These are phyloP conservation scores for Sinohyriopsis cumingii DNA, from an alignment of 2,888 invertebrate genomes.

Conservation along the genomic window DNA sequence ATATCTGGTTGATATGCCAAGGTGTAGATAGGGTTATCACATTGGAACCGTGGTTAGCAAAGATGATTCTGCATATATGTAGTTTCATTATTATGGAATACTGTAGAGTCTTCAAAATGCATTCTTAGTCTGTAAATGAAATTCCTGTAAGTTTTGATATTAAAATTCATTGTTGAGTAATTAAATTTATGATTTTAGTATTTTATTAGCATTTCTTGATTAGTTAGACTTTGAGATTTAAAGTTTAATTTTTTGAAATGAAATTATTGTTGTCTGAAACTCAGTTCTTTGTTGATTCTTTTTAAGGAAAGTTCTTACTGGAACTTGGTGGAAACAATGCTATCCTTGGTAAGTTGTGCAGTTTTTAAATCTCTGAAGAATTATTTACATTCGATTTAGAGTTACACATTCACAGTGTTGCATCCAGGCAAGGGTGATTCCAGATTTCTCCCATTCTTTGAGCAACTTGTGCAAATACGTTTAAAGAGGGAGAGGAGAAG, in stretches of 20 bases:
- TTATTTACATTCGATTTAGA: neutral
- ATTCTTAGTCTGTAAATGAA: too few relatives aligned
- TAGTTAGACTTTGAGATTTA: neutral
- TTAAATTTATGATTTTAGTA: too few relatives aligned
- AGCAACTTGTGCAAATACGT: neutral
- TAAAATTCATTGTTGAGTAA: too few relatives aligned
- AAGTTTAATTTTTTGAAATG: neutral
- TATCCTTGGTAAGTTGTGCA: slow-evolving; percentile 77
- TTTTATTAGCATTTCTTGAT: too few relatives aligned
- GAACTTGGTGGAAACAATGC: slow-evolving; percentile 99
- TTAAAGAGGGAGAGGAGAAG: neutral
- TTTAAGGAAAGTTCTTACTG: slow-evolving; percentile 79
- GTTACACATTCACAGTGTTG: neutral
- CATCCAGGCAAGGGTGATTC: neutral
- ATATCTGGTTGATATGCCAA: too few relatives aligned
- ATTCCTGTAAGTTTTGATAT: too few relatives aligned
- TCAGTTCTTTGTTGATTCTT: slow-evolving; percentile 3
- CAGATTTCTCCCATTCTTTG: neutral
- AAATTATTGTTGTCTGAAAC: neutral
- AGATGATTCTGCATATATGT: too few relatives aligned
- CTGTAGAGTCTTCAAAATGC: too few relatives aligned
- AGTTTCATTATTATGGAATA: too few relatives aligned
- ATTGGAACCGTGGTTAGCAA: too few relatives aligned
- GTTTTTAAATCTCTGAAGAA: neutral
- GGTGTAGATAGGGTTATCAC: too few relatives aligned